Evolutionary conservation across 2,113 vertebrate genomes (phyloP), one percentile per base, ranked within the genome.

Genomic region (Psittacus erithacus): DNA sequence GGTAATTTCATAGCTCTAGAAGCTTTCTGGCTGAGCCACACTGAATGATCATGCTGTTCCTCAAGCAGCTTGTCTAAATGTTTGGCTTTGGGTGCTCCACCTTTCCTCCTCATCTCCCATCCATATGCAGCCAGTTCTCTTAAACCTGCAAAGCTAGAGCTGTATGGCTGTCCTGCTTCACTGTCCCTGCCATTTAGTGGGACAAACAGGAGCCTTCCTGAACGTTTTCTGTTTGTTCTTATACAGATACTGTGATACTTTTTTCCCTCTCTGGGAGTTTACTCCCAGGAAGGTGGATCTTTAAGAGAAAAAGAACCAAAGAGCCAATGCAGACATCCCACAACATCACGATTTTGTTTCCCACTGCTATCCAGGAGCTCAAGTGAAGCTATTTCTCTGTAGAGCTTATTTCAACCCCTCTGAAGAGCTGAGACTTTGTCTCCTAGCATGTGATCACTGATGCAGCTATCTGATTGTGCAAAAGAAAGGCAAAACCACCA

Each of bases 391-490:
- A 35, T 57, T 64, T 9, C 65, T 79, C 50, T 49, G 1, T 44
- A 82, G 50, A 87, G 53, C 52, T 74, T 67, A 70, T 63, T 7
- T 84, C 69, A 81, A 46, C 38, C 60, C 67, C 74, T 31, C 2
- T 50, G 69, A 57, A 60, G 74, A 84, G 10, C 28, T 28, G 39
- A 69, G 38, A 7, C 68, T 49, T 71, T 76, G 16, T 60, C 11
- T 28, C 94, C 29, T 0, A 0, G 33, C 23, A 1, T 44, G 7
- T 1, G 17, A 27, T 60, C 0, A 0, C 52, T 39, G 22, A 38
- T 29, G 24, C 7, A 50, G 19, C 84, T 88, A 24, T 47, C 39
- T 2, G 1, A 2, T 10, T 28, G 4, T 20, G 27, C 53, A 29
- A 57, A 69, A 67, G 31, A 65, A 57, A 65, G 31, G 23, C 53